Evolutionary conservation across 92 coral and sea anemone species (phyloP), one percentile per base, ranked within the genome.

Genomic region (Parazoanthus darwini): DNA sequence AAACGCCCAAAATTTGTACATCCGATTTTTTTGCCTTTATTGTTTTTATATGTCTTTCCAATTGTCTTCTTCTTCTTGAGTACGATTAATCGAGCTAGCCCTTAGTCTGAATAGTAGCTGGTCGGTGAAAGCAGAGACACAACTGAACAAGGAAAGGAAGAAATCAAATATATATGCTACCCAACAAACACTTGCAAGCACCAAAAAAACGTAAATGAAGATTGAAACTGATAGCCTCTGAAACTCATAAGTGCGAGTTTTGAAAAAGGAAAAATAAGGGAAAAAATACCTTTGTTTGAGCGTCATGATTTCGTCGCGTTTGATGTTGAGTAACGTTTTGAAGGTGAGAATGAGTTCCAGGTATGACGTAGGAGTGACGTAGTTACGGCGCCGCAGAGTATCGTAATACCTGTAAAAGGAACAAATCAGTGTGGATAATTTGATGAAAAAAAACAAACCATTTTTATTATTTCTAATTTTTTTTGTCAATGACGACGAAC

Each of bases 301-400:
- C 11, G 98, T 94, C 91, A 95, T 88, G 83, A 97, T 97, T 79
- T 97, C 99, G 29, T 94, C 93, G 54, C 98, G 97, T 58, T 97
- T 97, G 93, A 95, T 92, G 88, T 93, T 93, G 63, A 97, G 95
- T 14, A 97, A 90, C n/a, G 95, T 77, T 70, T 97, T 97, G 90
- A 97, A 97, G 42, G 99, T 97, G 90, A 97, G 92, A 74, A 97
- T 97, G n/a, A 97, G 93, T 78, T 97, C 99, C 39, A 97, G 95
- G 91, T 97, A 97, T 7, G 99, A 97, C 74, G 99, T 97, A 15
- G 99, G 99, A 3, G 99, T 97, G 75, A 97, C 99, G 93, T 97
- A 97, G 85, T 95, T 97, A 23, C 88, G 97, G 35, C 99, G 98
- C 78, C 99, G 95, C 25, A 97, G 86, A 50, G 92, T 94, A 46